Percentiles rank a stretch among this genome's conserved stretches.
phyloP scores from a whole-genome alignment of 2,888 invertebrate species.

The Ormyrus pomaceus region DNA sequence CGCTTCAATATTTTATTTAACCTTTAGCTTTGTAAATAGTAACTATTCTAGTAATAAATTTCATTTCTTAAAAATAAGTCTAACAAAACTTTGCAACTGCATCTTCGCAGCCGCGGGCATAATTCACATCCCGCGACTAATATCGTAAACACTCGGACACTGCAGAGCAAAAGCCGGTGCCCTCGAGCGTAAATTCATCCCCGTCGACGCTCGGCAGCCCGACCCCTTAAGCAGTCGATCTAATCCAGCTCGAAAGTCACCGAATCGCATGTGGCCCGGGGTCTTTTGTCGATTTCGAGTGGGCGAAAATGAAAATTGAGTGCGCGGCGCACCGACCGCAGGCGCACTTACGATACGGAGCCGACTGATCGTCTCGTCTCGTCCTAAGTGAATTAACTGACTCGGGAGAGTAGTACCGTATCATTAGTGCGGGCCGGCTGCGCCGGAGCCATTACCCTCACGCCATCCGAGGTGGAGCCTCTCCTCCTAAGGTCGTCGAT shows the following conservation, averaged over 20 bases:
- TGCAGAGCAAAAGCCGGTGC: too few species aligned
- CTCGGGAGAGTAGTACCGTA: conserved; percentile 44
- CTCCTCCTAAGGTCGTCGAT: background rate
- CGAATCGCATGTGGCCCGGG: background rate
- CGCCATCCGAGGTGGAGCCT: background rate
- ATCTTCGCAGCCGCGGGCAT: too few species aligned
- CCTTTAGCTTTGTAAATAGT: too few species aligned
- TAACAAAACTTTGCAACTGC: too few species aligned
- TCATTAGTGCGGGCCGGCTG: conserved; percentile 36
- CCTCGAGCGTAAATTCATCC: background rate
- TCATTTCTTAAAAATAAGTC: too few species aligned
- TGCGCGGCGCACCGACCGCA: background rate
- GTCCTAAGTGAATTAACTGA: conserved; percentile 59
- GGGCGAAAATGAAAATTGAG: conserved; percentile 49
- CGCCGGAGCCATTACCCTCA: conserved; percentile 26
- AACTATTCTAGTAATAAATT: too few species aligned
- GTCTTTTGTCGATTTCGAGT: conserved; percentile 60
- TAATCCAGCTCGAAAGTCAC: conserved; percentile 5
- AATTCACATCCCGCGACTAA: too few species aligned
- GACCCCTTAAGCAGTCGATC: background rate
- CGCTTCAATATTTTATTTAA: too few species aligned
- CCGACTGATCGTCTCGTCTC: conserved; percentile 25
- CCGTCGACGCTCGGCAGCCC: background rate
- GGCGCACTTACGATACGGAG: conserved; percentile 8
- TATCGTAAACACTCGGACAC: too few species aligned